A percentile compares a stretch with the other conserved stretches of the same genome.
phyloP scores from a whole-genome alignment of 2,888 invertebrate species.

The Epicampocera succincta region DNA sequence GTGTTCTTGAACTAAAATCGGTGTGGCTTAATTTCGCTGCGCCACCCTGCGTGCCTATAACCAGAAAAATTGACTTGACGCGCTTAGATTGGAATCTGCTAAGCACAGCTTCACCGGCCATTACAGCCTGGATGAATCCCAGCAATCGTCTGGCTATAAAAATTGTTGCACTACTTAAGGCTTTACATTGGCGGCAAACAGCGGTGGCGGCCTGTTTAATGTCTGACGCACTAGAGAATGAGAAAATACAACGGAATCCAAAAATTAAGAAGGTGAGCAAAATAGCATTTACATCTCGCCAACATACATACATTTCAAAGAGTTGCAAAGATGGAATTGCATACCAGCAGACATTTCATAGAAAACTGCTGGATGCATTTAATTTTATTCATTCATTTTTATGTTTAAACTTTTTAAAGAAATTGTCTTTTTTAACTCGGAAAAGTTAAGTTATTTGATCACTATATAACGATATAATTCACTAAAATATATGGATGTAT shows the following conservation, averaged over 20 bases:
- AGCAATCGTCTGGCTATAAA: conserved; percentile 94
- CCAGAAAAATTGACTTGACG: conserved; percentile 96
- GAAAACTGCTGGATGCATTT: no score
- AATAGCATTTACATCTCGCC: neutral
- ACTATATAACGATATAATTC: no score
- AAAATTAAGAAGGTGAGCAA: conserved; percentile 79
- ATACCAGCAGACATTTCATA: no score
- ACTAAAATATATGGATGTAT: no score
- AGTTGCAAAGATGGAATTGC: no score
- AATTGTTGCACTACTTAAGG: conserved; percentile 90
- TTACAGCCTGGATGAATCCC: conserved; percentile 99
- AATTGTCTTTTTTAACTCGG: no score
- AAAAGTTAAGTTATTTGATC: no score
- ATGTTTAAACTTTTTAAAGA: no score
- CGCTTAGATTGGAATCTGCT: conserved; percentile 98
- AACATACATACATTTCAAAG: no score
- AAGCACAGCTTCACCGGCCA: conserved; percentile 97
- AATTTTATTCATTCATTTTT: no score
- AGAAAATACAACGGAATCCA: conserved; percentile 84
- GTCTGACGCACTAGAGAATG: conserved; percentile 95
- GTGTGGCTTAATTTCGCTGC: conserved; percentile 99
- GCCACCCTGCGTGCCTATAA: conserved; percentile 96
- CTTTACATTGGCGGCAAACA: conserved; percentile 89
- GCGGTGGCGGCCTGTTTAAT: conserved; percentile 96
- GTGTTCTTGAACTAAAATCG: conserved; percentile 92